Percentiles rank a stretch among this genome's conserved stretches.
These are phyloP conservation scores for Elanus axillaris DNA, from an alignment of 2,113 vertebrate genomes.

Conservation along the genomic window DNA sequence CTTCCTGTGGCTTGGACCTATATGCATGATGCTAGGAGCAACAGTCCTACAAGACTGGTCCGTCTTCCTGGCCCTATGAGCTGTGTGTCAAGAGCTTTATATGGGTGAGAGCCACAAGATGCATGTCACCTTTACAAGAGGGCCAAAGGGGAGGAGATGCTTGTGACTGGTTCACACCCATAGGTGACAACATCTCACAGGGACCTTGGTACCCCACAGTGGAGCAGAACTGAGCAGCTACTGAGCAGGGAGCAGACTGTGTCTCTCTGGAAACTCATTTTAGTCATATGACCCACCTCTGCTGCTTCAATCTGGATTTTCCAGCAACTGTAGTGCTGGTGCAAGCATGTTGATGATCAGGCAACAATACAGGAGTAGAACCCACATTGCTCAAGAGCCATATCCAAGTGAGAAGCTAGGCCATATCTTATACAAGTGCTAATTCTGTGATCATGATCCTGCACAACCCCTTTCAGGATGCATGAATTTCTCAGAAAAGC, in stretches of 20 bases:
- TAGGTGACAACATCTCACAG: background rate
- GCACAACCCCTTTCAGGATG: background rate
- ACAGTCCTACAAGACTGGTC: background rate
- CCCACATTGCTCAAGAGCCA: background rate
- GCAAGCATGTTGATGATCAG: background rate
- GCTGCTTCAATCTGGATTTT: background rate
- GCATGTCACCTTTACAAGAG: background rate
- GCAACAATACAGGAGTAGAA: background rate
- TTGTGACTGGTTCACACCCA: background rate
- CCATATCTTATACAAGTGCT: background rate
- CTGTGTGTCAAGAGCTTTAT: background rate
- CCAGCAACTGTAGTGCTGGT: rapidly evolving
- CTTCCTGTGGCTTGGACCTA: background rate
- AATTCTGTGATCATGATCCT: background rate
- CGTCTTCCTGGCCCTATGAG: background rate
- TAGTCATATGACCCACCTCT: background rate
- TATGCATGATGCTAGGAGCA: background rate
- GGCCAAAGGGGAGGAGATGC: background rate
- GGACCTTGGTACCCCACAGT: background rate
- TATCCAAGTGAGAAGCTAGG: background rate
- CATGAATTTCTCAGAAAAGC: background rate
- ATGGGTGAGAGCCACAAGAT: background rate
- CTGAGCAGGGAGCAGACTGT: background rate
- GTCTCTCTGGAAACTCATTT: background rate
- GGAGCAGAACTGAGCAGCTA: background rate